Evolutionary conservation across 30 jellyfish, hydroid and myxozoan species (phyloP).

Genomic region (Aurelia sp.): DNA sequence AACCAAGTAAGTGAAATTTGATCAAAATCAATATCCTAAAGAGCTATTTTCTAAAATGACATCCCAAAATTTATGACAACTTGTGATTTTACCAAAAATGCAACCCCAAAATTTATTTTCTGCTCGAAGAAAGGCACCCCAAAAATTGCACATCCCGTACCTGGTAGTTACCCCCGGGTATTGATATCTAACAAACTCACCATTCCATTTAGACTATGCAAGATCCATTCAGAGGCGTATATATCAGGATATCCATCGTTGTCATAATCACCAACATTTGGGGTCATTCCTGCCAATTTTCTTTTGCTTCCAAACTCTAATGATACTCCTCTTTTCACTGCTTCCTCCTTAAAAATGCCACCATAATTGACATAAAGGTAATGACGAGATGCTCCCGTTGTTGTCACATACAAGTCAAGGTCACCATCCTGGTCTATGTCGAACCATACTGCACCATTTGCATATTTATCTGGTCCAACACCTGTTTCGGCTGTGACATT

Average conservation of each 20-base stretch:
- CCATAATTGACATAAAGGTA: conserved; percentile 91
- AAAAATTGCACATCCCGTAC: too few relatives aligned
- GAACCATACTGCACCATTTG: conserved; percentile 97
- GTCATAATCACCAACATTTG: conserved; percentile 94
- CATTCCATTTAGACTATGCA: conserved; percentile 72
- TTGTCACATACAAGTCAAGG: conserved; percentile 91
- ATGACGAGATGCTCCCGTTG: conserved; percentile 94
- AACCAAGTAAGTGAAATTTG: too few relatives aligned
- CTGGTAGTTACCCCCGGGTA: too few relatives aligned
- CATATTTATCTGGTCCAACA: conserved; percentile 92
- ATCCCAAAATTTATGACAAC: too few relatives aligned
- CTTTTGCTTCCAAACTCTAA: conserved; percentile 79
- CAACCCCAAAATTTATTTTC: too few relatives aligned
- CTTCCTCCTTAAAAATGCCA: conserved; percentile 93
- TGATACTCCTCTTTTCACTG: conserved; percentile 72
- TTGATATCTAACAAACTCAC: too few relatives aligned
- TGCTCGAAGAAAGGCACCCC: too few relatives aligned
- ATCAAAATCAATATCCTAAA: too few relatives aligned
- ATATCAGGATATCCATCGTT: conserved; percentile 94
- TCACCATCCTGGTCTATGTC: conserved; percentile 99
- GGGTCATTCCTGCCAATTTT: conserved; percentile 94
- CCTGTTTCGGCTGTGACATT: conserved; percentile 89
- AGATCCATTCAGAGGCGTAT: conserved; percentile 92
- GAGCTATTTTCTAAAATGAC: too few relatives aligned
- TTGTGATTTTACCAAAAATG: too few relatives aligned